Percentiles rank a stretch among this genome's conserved stretches.
Conservation (phyloP, 2,888 invertebrate species). For the Mycogona germanica region DNA sequence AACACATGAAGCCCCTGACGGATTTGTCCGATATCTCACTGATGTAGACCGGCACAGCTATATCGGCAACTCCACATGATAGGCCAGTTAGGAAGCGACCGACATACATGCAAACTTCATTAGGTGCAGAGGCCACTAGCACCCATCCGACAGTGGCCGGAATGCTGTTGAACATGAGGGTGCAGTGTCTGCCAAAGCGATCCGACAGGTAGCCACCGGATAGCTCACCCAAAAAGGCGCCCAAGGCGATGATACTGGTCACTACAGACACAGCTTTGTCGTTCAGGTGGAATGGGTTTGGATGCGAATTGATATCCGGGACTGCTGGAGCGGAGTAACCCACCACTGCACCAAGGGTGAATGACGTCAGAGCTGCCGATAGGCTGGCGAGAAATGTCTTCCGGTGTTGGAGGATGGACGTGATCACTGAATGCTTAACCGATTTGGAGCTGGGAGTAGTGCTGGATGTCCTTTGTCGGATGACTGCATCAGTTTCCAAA, state of each 20-base stretch:
- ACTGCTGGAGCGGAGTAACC: slow-evolving; percentile 5
- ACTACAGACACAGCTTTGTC: neutral
- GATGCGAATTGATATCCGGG: slow-evolving; percentile 7
- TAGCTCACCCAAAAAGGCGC: slow-evolving; percentile 18
- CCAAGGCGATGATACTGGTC: slow-evolving; percentile 17
- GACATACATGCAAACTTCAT: slow-evolving; percentile 7
- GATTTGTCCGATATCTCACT: slow-evolving; percentile 19
- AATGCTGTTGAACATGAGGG: slow-evolving; percentile 14
- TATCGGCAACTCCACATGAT: slow-evolving; percentile 18
- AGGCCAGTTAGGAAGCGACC: slow-evolving; percentile 20
- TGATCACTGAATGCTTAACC: no score
- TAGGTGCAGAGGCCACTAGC: slow-evolving; percentile 9
- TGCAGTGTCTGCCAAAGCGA: slow-evolving; percentile 12
- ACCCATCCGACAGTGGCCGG: slow-evolving; percentile 19
- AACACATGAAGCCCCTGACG: slow-evolving; percentile 20
- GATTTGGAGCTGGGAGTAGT: no score
- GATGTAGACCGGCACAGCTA: slow-evolving; percentile 15
- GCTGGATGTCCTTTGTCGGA: no score
- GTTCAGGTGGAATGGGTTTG: neutral
- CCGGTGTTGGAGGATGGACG: no score
- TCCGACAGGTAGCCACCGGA: slow-evolving; percentile 13
- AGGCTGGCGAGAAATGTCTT: neutral
- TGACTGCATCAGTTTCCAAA: no score
- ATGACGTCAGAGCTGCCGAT: neutral
- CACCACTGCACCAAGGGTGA: neutral